phyloP scores from a whole-genome alignment of 2,113 vertebrate genomes.

The Leucopternis melanops region DNA sequence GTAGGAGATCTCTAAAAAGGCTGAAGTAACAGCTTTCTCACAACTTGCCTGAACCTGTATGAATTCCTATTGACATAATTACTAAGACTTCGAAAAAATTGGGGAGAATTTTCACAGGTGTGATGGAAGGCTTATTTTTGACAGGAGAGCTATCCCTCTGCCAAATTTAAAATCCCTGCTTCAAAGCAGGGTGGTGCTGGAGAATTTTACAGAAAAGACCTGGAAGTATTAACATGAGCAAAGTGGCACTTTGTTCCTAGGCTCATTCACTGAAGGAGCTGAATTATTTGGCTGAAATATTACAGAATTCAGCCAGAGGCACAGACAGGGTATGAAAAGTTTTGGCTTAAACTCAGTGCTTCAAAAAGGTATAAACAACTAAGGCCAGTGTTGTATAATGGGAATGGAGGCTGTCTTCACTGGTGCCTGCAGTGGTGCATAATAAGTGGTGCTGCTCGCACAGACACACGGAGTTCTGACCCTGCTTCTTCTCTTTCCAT shows the following conservation, averaged over 20 bases:
- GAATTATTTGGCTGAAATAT: background rate
- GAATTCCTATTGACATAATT: background rate
- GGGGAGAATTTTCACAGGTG: background rate
- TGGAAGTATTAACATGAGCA: background rate
- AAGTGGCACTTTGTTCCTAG: background rate
- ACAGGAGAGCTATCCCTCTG: background rate
- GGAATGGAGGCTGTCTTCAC: background rate
- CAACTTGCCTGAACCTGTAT: background rate
- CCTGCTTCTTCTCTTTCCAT: background rate
- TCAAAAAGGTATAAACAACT: background rate
- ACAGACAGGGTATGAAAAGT: background rate
- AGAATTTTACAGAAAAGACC: background rate
- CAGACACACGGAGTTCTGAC: background rate
- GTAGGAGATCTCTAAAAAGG: background rate
- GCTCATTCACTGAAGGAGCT: background rate
- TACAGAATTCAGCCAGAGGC: background rate
- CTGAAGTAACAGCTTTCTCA: background rate
- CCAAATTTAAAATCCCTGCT: background rate
- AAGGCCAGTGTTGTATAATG: background rate
- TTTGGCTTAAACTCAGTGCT: background rate
- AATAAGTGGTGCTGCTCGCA: background rate
- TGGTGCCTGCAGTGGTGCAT: background rate
- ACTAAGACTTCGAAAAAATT: fast-evolving
- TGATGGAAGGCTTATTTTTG: background rate
- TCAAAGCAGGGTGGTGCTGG: background rate